Base-by-base conservation (phyloP, 1,140 invertebrate species). In the Oncopodura yosiiana region DNA sequence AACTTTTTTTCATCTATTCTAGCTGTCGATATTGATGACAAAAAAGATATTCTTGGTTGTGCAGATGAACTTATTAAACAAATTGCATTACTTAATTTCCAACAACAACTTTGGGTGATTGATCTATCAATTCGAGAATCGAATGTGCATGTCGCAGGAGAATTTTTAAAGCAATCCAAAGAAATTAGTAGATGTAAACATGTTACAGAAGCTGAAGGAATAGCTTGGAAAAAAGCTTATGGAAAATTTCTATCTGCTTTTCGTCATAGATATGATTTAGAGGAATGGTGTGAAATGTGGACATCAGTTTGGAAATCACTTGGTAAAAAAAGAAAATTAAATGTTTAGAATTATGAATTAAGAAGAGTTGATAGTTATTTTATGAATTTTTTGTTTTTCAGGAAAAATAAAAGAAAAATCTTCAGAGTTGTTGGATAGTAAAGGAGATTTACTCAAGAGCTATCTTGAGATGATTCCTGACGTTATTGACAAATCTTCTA, bases 251-350 rank as follows among this genome's bases (percentile, higher is more conserved):
- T 63, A 3, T n/a, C 32, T 8, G 39, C 24, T 6, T 58, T 54
- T 36, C 27, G 11, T 18, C 18, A 48, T n/a, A 18, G 3, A 16
- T 32, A 50, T 9, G 27, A 19, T 2, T 18, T 23, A 2, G 34
- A 38, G 2, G 39, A 50, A 5, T 63, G 61, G 61, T 39, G 16
- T 14, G 34, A 30, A 29, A 51, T 27, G n/a, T 63, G 61, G 61
- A 11, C 37, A 0, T 29, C n/a, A 16, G 14, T 38, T 8, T 63
- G 57, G 56, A 59, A 56, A 43, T 53, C 39, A 29, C 16, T 59
- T 27, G 23, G 61, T 63, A 41, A 60, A 36, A 34, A 34, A n/a
- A 34, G 8, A 3, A 11, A 12, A 11, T 24, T 9, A 24, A 34
- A 34, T 34, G 8, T n/a, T 34, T 9, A 34, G 8, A 34, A 34